These are phyloP conservation scores for Intellagama lesueurii DNA, from an alignment of 2,797 vertebrate genomes.

Conservation along the genomic window DNA sequence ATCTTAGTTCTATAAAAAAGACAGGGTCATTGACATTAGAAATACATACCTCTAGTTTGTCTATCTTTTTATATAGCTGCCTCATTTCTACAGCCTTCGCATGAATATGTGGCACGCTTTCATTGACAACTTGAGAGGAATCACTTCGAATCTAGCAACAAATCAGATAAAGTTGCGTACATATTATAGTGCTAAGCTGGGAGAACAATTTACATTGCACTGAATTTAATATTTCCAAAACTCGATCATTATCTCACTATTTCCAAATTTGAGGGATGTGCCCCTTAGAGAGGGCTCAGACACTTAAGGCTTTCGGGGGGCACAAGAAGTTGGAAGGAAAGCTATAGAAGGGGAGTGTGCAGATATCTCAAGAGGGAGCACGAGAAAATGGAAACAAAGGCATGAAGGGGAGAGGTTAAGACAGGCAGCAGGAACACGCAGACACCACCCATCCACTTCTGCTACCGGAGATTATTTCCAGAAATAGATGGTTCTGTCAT, in stretches of 20 bases:
- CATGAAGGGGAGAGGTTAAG: no score
- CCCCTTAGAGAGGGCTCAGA: no score
- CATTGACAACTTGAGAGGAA: slow-evolving; percentile 90
- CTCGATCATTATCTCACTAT: not conserved
- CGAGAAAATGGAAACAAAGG: no score
- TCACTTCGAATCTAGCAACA: slow-evolving; percentile 85
- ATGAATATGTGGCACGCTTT: slow-evolving; percentile 90
- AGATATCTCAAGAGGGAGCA: no score
- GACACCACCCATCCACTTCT: no score
- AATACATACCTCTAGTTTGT: slow-evolving; percentile 89
- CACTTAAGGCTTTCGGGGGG: no score
- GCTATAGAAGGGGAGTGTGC: no score
- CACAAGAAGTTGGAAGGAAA: no score
- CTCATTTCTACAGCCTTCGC: slow-evolving; percentile 90
- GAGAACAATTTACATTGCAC: not conserved
- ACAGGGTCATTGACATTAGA: not conserved
- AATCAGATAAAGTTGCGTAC: slow-evolving; percentile 7
- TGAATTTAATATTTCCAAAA: not conserved
- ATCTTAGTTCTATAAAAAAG: not conserved
- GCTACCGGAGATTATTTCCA: no score
- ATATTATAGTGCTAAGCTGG: not conserved
- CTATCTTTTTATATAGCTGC: slow-evolving; percentile 90
- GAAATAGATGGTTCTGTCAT: no score
- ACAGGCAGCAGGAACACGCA: no score
- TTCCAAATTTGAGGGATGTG: not conserved